These are phyloP conservation scores for Hydrotaea cyrtoneurina DNA, from an alignment of 2,888 invertebrate genomes.

Conservation along the genomic window DNA sequence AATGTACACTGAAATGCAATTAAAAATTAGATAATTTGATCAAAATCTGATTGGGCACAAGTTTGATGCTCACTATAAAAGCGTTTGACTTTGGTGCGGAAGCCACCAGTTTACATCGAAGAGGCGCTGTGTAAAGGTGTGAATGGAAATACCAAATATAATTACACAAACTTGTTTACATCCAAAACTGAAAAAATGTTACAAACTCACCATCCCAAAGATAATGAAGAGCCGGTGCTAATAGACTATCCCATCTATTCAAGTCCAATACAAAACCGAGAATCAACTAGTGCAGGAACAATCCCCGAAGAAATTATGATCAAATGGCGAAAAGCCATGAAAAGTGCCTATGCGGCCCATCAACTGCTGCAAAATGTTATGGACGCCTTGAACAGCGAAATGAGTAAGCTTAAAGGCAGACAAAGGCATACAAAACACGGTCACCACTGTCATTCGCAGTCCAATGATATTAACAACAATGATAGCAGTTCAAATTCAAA, in stretches of 20 bases:
- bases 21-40: no score
- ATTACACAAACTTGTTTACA: no score
- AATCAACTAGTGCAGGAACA: slow-evolving; percentile 30
- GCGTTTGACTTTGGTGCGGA: no score
- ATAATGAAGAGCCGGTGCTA: no score
- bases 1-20: no score
- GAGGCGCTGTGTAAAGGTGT: no score
- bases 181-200: no score
- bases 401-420: slow-evolving; percentile 1
- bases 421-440: slow-evolving; percentile 14
- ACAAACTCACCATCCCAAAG: no score
- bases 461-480: not conserved
- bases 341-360: slow-evolving; percentile 72
- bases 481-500: slow-evolving; percentile 16
- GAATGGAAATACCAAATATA: no score
- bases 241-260: not conserved
- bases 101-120: no score
- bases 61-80: no score
- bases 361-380: slow-evolving; percentile 66
- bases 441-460: slow-evolving; percentile 42
- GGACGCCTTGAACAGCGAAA: slow-evolving; percentile 47
- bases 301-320: slow-evolving; percentile 37
- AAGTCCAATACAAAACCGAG: not conserved
- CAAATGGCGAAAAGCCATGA: slow-evolving; percentile 69
- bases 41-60: not conserved